Conservation (phyloP, 1,140 invertebrate species). For the Hycleus phaleratus region DNA sequence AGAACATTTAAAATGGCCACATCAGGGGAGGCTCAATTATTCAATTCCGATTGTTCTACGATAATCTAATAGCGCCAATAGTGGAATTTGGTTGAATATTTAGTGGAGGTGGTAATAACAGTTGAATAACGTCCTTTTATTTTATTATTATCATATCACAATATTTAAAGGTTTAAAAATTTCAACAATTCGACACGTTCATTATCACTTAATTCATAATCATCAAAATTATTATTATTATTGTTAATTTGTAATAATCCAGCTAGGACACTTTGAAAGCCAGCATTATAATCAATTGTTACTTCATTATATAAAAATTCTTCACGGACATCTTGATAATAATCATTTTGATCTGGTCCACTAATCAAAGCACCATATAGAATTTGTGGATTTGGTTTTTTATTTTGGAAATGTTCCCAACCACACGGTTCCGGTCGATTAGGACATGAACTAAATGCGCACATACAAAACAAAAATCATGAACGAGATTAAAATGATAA, state of each 20-base stretch:
- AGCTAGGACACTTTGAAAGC: slow-evolving; percentile 48
- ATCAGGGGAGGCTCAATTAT: too few relatives aligned
- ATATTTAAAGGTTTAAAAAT: too few relatives aligned
- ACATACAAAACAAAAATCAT: not conserved
- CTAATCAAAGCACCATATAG: slow-evolving; percentile 51
- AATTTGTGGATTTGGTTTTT: slow-evolving; percentile 47
- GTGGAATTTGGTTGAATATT: too few relatives aligned
- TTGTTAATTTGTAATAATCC: slow-evolving; percentile 20
- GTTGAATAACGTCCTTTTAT: too few relatives aligned
- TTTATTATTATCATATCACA: too few relatives aligned
- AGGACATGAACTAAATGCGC: slow-evolving; percentile 45
- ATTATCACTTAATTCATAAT: too few relatives aligned
- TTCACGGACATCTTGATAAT: slow-evolving; percentile 46
- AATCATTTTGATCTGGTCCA: slow-evolving; percentile 48
- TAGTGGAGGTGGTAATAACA: too few relatives aligned
- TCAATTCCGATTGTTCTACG: too few relatives aligned
- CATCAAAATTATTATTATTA: too few relatives aligned
- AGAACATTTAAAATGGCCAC: too few relatives aligned
- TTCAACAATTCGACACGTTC: too few relatives aligned
- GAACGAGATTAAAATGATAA: not conserved
- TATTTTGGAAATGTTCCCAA: slow-evolving; percentile 44
- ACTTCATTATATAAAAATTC: slow-evolving; percentile 53
- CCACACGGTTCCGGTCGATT: slow-evolving; percentile 44
- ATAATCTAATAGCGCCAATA: too few relatives aligned
- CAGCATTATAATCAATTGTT: slow-evolving; percentile 52